Evolutionary conservation across 2,113 vertebrate genomes (phyloP), one percentile per base, ranked within the genome.

Genomic region (Fregetta grallaria): DNA sequence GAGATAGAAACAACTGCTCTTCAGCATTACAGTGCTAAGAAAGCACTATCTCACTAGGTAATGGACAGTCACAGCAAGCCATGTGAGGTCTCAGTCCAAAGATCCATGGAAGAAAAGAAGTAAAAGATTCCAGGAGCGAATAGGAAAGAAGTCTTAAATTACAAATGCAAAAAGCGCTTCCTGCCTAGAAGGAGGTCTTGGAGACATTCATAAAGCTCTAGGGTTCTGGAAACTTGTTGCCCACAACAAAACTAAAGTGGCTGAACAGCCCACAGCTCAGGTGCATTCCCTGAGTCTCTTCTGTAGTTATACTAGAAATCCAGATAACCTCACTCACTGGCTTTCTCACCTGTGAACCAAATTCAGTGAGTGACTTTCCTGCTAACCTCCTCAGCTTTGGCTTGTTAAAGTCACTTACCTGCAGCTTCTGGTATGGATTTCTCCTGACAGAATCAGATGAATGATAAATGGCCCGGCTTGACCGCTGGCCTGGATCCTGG

Each of bases 401-500:
- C 56, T 70, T 72, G 42, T 62, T 90, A 23, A 77, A 49, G 45
- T 89, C 71, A 78, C 98, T 97, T 97, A 99, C 99, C 99, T 98
- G 99, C 74, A 97, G n/a, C 96, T 98, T 99, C 68, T 98, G 98
- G 84, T 97, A 97, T 2, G 97, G 95, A 93, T 97, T 98, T 96
- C 98, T 98, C 77, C 96, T 97, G 95, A 97, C 49, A 85, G 97
- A 80, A 55, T 99, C 99, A 92, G 97, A 96, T 16, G 97, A 92
- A 83, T 97, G 97, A 94, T 98, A 98, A 88, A 98, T 88, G 67
- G 96, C 71, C 45, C 97, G 97, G 40, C 90, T 94, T 83, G 98
- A 97, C 81, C 97, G 97, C 67, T 98, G 98, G 85, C 98, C 92
- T 82, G 99, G 99, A 97, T 99, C 98, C 95, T 99, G 99, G 98